Conservation (phyloP, 2,797 vertebrate genomes). For the Anas flavirostris region DNA sequence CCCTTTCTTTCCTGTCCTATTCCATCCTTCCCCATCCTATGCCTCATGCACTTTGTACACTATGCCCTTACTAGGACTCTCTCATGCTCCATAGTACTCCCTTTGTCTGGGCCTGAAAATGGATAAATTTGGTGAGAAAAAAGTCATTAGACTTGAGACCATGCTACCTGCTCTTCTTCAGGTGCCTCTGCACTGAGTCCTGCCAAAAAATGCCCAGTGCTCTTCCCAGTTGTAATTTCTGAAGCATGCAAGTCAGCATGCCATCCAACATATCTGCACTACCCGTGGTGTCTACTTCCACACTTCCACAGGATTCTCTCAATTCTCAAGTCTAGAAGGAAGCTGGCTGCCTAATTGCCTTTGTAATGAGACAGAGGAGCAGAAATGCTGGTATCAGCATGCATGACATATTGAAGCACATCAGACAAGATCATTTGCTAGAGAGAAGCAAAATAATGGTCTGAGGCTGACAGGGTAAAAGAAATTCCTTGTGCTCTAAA, state of each 20-base stretch:
- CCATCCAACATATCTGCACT: background rate
- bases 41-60: background rate
- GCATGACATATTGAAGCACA: background rate
- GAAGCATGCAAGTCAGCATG: background rate
- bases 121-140: background rate
- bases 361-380: background rate
- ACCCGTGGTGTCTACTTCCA: background rate
- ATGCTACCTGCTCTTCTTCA: background rate
- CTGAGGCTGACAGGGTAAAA: background rate
- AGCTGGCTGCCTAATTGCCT: background rate
- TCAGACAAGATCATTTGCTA: background rate
- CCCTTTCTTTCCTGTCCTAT: background rate
- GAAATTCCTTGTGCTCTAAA: background rate
- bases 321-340: background rate
- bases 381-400: background rate
- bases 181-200: background rate
- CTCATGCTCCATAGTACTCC: background rate
- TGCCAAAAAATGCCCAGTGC: background rate
- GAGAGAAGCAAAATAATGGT: slow-evolving; percentile 13
- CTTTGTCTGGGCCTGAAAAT: background rate
- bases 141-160: background rate
- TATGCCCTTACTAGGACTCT: background rate
- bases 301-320: background rate
- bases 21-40: background rate
- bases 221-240: background rate